Evolutionary conservation across 2,113 vertebrate species (phyloP).

Genomic region (Tympanuchus pallidicinctus): DNA sequence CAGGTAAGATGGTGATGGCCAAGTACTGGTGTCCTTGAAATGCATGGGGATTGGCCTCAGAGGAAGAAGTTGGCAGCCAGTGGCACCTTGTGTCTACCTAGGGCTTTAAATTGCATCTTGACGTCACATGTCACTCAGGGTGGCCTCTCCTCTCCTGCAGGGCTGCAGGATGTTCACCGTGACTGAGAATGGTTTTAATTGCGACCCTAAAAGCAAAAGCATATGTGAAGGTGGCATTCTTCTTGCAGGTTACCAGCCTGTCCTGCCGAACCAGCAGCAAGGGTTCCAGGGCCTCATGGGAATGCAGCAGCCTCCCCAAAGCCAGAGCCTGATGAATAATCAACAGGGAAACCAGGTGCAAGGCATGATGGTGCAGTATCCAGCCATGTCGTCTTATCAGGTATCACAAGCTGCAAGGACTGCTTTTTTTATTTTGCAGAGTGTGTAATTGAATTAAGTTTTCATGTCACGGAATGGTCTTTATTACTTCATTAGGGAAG

Average conservation of each 20-base stretch:
- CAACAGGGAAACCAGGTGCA: constrained; percentile 84
- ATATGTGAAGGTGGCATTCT: background rate
- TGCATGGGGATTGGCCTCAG: background rate
- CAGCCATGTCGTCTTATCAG: constrained; percentile 90
- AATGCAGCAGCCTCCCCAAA: constrained; percentile 85
- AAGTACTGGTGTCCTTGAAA: background rate
- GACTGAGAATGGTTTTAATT: background rate
- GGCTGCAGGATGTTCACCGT: background rate
- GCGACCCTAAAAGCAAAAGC: background rate
- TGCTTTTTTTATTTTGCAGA: background rate
- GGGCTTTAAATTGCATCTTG: background rate
- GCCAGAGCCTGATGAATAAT: constrained; percentile 82
- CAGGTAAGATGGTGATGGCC: background rate
- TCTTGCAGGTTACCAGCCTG: constrained; percentile 84
- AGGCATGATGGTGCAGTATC: constrained; percentile 88
- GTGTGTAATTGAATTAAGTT: background rate
- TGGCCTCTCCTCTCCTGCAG: background rate
- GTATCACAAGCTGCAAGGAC: constrained; percentile 46
- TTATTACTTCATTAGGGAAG: background rate
- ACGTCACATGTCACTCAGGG: background rate
- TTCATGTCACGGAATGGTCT: background rate
- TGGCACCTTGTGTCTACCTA: background rate
- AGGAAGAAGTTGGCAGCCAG: background rate
- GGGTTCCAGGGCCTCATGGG: constrained; percentile 85
- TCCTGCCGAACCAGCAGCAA: constrained; percentile 83